Conservation (phyloP, 23 tunicate species). For the Botrylloides violaceus region DNA sequence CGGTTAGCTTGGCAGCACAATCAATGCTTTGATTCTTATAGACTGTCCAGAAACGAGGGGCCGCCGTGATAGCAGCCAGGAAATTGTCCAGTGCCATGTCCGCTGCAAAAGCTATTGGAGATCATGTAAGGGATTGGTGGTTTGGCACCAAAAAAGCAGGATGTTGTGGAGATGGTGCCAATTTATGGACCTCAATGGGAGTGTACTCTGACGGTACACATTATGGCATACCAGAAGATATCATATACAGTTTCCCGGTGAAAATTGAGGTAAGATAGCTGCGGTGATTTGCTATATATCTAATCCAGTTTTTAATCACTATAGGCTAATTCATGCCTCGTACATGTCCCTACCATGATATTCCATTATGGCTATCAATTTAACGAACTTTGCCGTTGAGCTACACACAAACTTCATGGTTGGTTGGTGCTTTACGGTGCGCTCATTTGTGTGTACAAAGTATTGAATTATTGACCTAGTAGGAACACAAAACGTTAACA, state of each 20-base stretch:
- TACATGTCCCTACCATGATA: too few species aligned
- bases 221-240: slow-evolving; percentile 67
- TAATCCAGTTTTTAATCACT: too few species aligned
- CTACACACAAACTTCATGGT: too few species aligned
- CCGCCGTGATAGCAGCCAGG: slow-evolving; percentile 87
- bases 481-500: too few species aligned
- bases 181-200: slow-evolving; percentile 89
- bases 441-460: too few species aligned
- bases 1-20: background rate
- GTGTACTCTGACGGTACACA: slow-evolving; percentile 63
- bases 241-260: slow-evolving; percentile 86
- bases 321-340: too few species aligned
- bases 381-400: too few species aligned
- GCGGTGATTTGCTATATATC: background rate
- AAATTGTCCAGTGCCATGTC: slow-evolving; percentile 97
- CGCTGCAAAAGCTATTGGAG: slow-evolving; percentile 97
- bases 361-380: too few species aligned
- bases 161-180: background rate
- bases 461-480: too few species aligned
- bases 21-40: background rate
- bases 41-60: slow-evolving; percentile 92
- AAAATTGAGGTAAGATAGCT: slow-evolving; percentile 20
- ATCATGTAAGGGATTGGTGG: slow-evolving; percentile 91
- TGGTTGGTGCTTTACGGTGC: too few species aligned
- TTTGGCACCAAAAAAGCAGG: background rate